Percentiles rank a stretch among this genome's conserved stretches.
Conservation (phyloP, 2,888 invertebrate species). For the Apodemia duryi region DNA sequence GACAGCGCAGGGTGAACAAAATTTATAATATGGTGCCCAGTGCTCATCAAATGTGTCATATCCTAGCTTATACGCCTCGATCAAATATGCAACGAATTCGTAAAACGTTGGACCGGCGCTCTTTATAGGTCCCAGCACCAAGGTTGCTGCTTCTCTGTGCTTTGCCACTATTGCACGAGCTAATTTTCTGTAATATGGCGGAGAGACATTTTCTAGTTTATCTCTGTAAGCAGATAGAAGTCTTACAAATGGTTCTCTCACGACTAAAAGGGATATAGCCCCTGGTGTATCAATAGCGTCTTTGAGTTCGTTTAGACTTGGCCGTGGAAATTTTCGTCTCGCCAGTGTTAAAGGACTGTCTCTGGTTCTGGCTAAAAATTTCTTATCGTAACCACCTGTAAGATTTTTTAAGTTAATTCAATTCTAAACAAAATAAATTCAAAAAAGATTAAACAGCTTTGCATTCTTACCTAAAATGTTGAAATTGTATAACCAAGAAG, state of each 20-base stretch:
- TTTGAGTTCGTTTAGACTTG: conserved; percentile 79
- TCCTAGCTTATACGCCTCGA: conserved; percentile 77
- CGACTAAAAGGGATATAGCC: conserved; percentile 83
- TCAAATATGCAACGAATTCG: conserved; percentile 85
- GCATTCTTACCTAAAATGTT: conserved; percentile 81
- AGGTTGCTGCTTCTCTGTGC: conserved; percentile 67
- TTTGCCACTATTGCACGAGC: conserved; percentile 82
- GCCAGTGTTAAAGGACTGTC: conserved; percentile 83
- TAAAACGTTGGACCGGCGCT: conserved; percentile 81
- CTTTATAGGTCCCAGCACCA: conserved; percentile 53
- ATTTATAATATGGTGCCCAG: conserved; percentile 82
- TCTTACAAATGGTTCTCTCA: conserved; percentile 86
- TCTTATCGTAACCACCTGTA: conserved; percentile 80
- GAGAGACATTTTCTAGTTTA: conserved; percentile 85
- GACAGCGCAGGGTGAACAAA: conserved; percentile 83
- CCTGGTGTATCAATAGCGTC: conserved; percentile 80
- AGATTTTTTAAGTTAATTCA: conserved; percentile 13
- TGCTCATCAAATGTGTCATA: conserved; percentile 80
- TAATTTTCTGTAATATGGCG: conserved; percentile 84
- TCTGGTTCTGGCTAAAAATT: conserved; percentile 78
- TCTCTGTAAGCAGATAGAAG: conserved; percentile 85
- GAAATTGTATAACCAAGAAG: conserved; percentile 90
- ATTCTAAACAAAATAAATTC: background rate
- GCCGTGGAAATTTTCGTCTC: conserved; percentile 83
- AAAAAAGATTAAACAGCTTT: background rate